Evolutionary conservation across 2,888 invertebrate genomes (phyloP), one percentile per base, ranked within the genome.

Genomic region (Drosophila imparisetae): DNA sequence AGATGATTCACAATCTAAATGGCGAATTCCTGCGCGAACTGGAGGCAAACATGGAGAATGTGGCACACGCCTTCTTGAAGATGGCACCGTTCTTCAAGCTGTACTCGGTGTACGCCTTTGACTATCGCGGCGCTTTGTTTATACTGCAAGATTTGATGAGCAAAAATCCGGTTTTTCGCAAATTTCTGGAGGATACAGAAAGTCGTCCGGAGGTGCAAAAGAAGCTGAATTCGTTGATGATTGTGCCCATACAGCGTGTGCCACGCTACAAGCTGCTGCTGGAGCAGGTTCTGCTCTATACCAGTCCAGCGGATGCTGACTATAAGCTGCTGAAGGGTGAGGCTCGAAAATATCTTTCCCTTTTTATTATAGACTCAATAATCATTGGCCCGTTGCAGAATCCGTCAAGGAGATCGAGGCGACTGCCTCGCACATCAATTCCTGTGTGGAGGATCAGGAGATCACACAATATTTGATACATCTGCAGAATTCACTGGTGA

Each of bases 1-100:
- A 94, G 84, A 94, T 94, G 75, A 94, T 96, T 50, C 94, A 95
- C 83, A 94, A 94, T 86, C 93, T 96, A 6, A 96, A 95, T 90
- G 94, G 94, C 3, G 95, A 95, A 86, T 92, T 96, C 11, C 90
- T 95, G 8, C 92, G 93, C 10, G 94, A 95, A 86, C 91, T 96
- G 55, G 94, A 94, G 78, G 83, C 93, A 10, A 93, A 94, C 81
- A 91, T 93, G 69, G 94, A 94, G 36, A 94, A 95, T 90, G 94
- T 96, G 10, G 95, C 95, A 0, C 92, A 93, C 58, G 95, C 96
- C 0, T 96, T 97, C 91, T 93, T 94, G 0, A 95, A 95, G 88
- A 94, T 96, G 72, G 96, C 96, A 1, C 96, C 96, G 5, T 96
- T 95, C 90, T 95, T 97, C 61, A 97, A 96, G 92, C 91, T 96